phyloP scores from a whole-genome alignment of 1,140 invertebrate species.

The Cyclina sinensis region DNA sequence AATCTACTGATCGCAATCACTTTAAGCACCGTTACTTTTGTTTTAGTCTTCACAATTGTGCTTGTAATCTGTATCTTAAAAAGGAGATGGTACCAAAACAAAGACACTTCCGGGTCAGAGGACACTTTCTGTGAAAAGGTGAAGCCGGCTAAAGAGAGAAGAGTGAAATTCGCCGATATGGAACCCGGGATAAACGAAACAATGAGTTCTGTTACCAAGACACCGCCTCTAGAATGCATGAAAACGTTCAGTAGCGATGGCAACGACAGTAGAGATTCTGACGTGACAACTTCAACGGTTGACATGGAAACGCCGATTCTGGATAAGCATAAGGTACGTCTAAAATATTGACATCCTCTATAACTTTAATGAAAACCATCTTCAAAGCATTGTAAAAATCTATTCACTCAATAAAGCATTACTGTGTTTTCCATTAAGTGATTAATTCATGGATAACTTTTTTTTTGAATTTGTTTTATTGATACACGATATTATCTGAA shows the following conservation, averaged over 20 bases:
- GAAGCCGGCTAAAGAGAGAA: background rate
- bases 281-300: constrained; percentile 57
- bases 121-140: constrained; percentile 44
- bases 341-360: background rate
- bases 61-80: constrained; percentile 56
- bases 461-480: background rate
- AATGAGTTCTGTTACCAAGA: background rate
- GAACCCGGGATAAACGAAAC: background rate
- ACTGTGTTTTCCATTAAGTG: background rate
- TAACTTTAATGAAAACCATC: background rate
- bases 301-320: constrained; percentile 64
- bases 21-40: constrained; percentile 53
- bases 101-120: constrained; percentile 28
- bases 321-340: constrained; percentile 26
- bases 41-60: constrained; percentile 55
- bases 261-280: constrained; percentile 63
- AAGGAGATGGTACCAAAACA: constrained; percentile 10
- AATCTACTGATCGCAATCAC: constrained; percentile 59
- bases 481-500: background rate
- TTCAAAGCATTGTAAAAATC: background rate
- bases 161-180: constrained; percentile 58
- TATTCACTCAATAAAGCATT: background rate
- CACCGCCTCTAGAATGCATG: constrained; percentile 41
- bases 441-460: background rate
- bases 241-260: constrained; percentile 59